Evolutionary conservation across 2,888 invertebrate species (phyloP).

Genomic region (Hermaeophaga mercurialis): DNA sequence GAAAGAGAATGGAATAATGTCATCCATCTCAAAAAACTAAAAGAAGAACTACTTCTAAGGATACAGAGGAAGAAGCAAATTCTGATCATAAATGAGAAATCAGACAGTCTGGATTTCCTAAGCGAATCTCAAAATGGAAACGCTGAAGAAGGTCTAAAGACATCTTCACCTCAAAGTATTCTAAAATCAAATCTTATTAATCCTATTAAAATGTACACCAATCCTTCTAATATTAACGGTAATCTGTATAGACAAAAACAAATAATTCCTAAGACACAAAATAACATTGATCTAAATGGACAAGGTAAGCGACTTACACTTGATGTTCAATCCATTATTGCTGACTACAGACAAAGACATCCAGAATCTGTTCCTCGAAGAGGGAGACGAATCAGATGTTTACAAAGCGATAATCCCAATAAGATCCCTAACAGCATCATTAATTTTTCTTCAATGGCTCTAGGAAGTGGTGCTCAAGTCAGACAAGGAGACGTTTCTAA

Average conservation of each 20-base stretch:
- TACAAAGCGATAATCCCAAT: constrained; percentile 43
- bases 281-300: constrained; percentile 60
- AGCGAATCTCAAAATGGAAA: constrained; percentile 42
- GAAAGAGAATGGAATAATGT: constrained; percentile 88
- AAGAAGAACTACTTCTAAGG: constrained; percentile 79
- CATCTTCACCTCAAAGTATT: constrained; percentile 39
- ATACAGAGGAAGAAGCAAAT: constrained; percentile 73
- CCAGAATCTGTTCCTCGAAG: constrained; percentile 75
- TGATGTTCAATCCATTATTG: constrained; percentile 82
- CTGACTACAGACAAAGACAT: constrained; percentile 78
- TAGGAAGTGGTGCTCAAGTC: constrained; percentile 59
- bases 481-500: constrained; percentile 48
- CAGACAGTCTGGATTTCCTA: constrained; percentile 41
- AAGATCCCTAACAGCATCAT: constrained; percentile 43
- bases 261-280: constrained; percentile 41
- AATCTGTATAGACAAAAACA: constrained; percentile 40
- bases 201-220: constrained; percentile 33
- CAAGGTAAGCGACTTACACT: constrained; percentile 73
- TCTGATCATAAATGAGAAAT: constrained; percentile 51
- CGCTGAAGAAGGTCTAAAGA: constrained; percentile 36
- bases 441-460: constrained; percentile 55
- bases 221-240: constrained; percentile 31
- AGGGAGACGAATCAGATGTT: constrained; percentile 66
- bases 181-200: constrained; percentile 44
- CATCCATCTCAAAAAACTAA: constrained; percentile 79